Base-by-base conservation (phyloP, 2,888 invertebrate species). In the Cataglyphis livida region DNA sequence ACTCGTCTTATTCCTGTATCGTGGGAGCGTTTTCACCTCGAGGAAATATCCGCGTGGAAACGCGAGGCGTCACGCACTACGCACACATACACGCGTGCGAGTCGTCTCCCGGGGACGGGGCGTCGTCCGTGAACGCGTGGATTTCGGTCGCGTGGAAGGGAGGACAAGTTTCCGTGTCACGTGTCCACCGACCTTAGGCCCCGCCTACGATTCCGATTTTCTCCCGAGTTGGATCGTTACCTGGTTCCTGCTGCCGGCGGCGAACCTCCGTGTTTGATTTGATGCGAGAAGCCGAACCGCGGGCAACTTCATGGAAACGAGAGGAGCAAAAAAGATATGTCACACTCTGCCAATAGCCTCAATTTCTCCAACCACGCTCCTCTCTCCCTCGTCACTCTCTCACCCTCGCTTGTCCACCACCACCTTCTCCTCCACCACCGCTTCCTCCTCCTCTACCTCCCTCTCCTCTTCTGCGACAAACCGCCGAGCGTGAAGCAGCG, bases 161-260 rank as follows among this genome's bases (percentile, higher is more conserved):
- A 91, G 91, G 92, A 94, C 94, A 94, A 51, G 93, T 94, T 94
- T 94, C 93, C 93, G 93, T 91, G 94, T 94, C 94, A 94, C 94
- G 94, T 94, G 94, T 94, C 94, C 91, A 90, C 91, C 92, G 91
- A 91, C 91, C 92, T 92, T 92, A 94, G 86, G 94, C 94, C 88
- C 93, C 94, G 94, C 94, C 94, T 93, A 93, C 94, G 85, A 90
- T 82, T 84, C 82, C 84, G 88, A 88, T 89, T 91, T 90, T 90
- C 89, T 81, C 88, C 84, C 84, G 54, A 38, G 70, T 35, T 83
- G 87, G 89, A 88, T 85, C 87, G 90, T 89, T 89, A 89, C 83
- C 84, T 83, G 87, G 81, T 86, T 82, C 84, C 87, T 10, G 74
- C 75, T 76, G 81, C 75, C 64, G 76, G 59, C 38, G 64, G n/a